Evolutionary conservation across 2,113 vertebrate species (phyloP), one percentile per base, ranked within the genome.

Genomic region (Dendropsophus ebraccatus): DNA sequence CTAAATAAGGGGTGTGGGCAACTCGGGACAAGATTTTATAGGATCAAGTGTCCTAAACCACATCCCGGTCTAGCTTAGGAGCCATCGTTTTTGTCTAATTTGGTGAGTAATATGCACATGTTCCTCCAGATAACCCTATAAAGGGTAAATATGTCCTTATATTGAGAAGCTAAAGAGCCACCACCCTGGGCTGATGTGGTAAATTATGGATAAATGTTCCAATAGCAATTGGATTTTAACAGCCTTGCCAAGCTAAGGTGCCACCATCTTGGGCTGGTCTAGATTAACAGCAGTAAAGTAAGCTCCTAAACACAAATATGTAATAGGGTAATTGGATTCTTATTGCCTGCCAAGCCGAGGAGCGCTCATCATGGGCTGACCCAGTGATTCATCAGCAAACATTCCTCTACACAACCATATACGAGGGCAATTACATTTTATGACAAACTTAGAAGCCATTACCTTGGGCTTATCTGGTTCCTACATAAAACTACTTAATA

Each of bases 301-400:
- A 0, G 2, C 17, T 17, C 8, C 1, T 1, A 62, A n/a, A n/a
- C n/a, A n/a, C n/a, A 32, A 5, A 4, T 7, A 16, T 32, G 4
- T 67, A 19, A 67, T 30, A 67, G 30, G 62, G 28, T 67, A 30
- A 16, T 32, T 67, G 30, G 16, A 67, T 67, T 30, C 14, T 67
- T 67, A 28, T 65, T 65, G n/a, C 11, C 21, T 30, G 12, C 60
- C 25, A 30, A 28, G 7, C 3, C 12, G 5, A 32, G 58, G 49
- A 11, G 49, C 49, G 1, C 21, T 23, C 1, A 56, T 23, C 54
- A 23, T 56, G 21, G 54, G 62, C 30, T 32, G 25, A 65, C 60
- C 25, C 13, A 4, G 12, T 65, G 60, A 65, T 4, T 67, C 30
- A 62, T 25, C 19, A 62, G 58, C 19, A 28, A 28, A 62, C 10